Evolutionary conservation across 2,113 vertebrate genomes (phyloP).

Genomic region (Varanus komodoensis): DNA sequence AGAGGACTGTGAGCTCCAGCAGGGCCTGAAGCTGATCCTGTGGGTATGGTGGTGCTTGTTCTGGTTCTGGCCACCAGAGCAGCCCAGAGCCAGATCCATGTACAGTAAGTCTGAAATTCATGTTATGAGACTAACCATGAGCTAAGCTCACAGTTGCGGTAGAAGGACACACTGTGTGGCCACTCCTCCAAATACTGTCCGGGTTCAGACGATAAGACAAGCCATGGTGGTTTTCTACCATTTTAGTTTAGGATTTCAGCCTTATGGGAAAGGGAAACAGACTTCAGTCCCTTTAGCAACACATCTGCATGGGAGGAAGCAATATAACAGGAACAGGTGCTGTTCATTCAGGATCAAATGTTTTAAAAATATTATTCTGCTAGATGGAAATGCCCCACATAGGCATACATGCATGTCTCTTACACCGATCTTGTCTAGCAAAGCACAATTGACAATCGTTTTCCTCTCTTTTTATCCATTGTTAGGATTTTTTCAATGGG

Average conservation of each 20-base stretch:
- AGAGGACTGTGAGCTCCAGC: too few relatives aligned
- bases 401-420: slow-evolving; percentile 57
- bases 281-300: not conserved
- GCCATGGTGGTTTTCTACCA: too few relatives aligned
- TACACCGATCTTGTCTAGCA: slow-evolving; percentile 63
- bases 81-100: too few relatives aligned
- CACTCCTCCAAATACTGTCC: not conserved
- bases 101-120: not conserved
- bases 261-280: not conserved
- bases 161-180: not conserved
- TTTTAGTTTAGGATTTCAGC: not conserved
- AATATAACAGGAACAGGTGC: not conserved
- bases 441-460: slow-evolving; percentile 64
- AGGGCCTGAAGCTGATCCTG: too few relatives aligned
- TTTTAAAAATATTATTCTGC: slow-evolving; percentile 53
- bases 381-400: slow-evolving; percentile 41
- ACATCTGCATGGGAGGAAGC: not conserved
- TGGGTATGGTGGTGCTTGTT: too few relatives aligned
- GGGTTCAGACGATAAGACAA: too few relatives aligned
- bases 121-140: not conserved
- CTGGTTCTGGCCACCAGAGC: too few relatives aligned
- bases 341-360: not conserved
- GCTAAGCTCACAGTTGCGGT: too few relatives aligned
- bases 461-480: slow-evolving; percentile 66
- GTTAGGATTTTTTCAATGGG: slow-evolving; percentile 65